phyloP scores from a whole-genome alignment of 2,888 invertebrate species.

The Temnothorax unifasciatus region DNA sequence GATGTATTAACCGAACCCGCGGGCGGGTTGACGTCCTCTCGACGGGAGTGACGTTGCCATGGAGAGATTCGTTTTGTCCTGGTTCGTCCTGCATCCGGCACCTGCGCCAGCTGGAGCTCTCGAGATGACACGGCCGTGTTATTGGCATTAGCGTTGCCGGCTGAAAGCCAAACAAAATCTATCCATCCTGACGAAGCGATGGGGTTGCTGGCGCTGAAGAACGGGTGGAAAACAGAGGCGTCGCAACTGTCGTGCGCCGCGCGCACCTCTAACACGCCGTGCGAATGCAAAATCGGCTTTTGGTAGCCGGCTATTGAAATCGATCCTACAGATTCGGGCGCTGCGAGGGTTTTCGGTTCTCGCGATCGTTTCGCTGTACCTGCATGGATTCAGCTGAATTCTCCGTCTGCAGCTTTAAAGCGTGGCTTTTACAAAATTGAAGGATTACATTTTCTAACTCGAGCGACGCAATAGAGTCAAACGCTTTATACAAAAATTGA shows the following conservation, averaged over 20 bases:
- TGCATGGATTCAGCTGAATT: conserved; percentile 22
- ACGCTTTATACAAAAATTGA: conserved; percentile 19
- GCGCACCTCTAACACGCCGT: conserved; percentile 30
- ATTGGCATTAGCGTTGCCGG: conserved; percentile 58
- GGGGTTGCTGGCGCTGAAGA: conserved; percentile 38
- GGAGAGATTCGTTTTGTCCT: conserved; percentile 61
- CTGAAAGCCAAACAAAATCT: conserved; percentile 58
- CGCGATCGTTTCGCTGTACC: conserved; percentile 6
- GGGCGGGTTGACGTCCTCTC: conserved; percentile 54
- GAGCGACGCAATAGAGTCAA: conserved; percentile 17
- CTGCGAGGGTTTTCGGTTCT: not conserved
- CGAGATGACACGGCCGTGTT: conserved; percentile 56
- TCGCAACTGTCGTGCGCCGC: conserved; percentile 36
- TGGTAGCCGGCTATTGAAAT: conserved; percentile 41
- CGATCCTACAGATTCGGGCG: conserved; percentile 32
- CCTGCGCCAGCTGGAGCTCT: conserved; percentile 57
- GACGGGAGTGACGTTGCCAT: conserved; percentile 62
- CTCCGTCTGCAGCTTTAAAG: conserved; percentile 37
- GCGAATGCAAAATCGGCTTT: conserved; percentile 53
- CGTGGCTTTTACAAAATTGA: conserved; percentile 36
- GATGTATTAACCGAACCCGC: conserved; percentile 50
- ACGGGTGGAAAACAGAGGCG: conserved; percentile 46
- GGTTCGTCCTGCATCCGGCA: conserved; percentile 54
- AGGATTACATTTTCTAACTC: conserved; percentile 26
- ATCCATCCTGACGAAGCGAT: conserved; percentile 45